Base-by-base conservation (phyloP, 2,797 vertebrate genomes). In the Furcifer pardalis region DNA sequence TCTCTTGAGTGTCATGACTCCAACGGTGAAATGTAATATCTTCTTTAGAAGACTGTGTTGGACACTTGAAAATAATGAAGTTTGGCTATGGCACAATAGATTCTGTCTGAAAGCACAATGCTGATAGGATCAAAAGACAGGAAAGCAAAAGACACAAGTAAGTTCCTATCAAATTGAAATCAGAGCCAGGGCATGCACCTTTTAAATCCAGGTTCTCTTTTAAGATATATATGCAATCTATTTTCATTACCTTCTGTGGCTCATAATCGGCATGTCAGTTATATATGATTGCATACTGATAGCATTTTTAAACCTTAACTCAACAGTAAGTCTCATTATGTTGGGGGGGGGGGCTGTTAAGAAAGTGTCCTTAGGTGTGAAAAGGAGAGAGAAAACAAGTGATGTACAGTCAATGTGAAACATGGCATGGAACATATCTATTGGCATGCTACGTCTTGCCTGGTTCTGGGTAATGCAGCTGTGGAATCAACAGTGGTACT, bases 51-150 rank as follows among this genome's bases (percentile, higher is more conserved):
- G 77, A 79, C 4, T 6, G 66, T 80, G 62, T 65, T 88, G 76
- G 32, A 52, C 65, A 52, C 74, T 81, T 88, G 73, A 85, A 85
- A 92, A 85, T 87, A 89, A 90, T 89, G 80, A 90, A 85, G 30
- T 86, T 90, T 90, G 87, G 42, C 72, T n/a, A 30, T 27, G 56
- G 42, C 42, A 86, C 60, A 79, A 27, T 77, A 79, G 66, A 73
- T 90, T 86, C 82, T 2, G 73, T 69, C 44, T 83, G 52, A 82
- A 89, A 91, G 21, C 15, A 86, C 46, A 89, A 72, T n/a, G 68
- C 1, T 74, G 46, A 79, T 80, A 6, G 71, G 32, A 89, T 79
- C 79, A 84, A 56, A 88, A 81, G 44, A 40, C 74, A 81, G 63
- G 42, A 88, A 92, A 52, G 59, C 37, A 89, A 87, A 75, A 74